phyloP scores from a whole-genome alignment of 2,113 vertebrate species.

The Falco punctatus region DNA sequence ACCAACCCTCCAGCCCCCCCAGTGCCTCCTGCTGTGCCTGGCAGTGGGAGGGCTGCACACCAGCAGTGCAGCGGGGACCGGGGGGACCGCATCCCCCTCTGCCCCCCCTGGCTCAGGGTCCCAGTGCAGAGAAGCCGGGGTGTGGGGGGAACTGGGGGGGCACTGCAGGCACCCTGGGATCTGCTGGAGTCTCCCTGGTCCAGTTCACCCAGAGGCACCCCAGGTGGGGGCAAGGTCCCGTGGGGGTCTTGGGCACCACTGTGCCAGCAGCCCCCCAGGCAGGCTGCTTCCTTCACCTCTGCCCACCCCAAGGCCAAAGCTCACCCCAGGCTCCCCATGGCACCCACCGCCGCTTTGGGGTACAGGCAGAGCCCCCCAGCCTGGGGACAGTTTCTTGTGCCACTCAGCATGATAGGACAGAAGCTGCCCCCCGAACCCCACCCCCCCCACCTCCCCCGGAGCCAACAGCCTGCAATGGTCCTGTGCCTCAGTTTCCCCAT shows the following conservation, averaged over 20 bases:
- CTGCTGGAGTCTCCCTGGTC: neutral
- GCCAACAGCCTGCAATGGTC: neutral
- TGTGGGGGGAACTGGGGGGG: no score
- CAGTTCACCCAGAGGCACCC: neutral
- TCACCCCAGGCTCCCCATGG: neutral
- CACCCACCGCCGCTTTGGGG: neutral
- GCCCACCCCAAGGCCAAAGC: accelerated
- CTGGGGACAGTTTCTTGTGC: neutral
- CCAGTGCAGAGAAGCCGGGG: neutral
- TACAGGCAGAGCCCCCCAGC: neutral
- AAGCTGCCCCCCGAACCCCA: neutral
- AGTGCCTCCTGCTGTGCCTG: neutral
- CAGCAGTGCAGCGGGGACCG: neutral
- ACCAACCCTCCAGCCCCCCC: neutral
- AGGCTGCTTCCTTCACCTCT: neutral
- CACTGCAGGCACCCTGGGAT: neutral
- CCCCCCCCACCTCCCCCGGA: no score
- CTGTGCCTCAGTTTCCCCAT: neutral
- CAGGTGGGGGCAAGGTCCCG: neutral
- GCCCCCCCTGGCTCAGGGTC: neutral
- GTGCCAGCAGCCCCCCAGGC: no score
- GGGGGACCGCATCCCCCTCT: no score
- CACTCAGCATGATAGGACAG: neutral
- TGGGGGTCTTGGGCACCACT: neutral
- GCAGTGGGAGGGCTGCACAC: neutral